phyloP scores from a whole-genome alignment of 2,113 vertebrate species.

The Lethenteron reissneri region DNA sequence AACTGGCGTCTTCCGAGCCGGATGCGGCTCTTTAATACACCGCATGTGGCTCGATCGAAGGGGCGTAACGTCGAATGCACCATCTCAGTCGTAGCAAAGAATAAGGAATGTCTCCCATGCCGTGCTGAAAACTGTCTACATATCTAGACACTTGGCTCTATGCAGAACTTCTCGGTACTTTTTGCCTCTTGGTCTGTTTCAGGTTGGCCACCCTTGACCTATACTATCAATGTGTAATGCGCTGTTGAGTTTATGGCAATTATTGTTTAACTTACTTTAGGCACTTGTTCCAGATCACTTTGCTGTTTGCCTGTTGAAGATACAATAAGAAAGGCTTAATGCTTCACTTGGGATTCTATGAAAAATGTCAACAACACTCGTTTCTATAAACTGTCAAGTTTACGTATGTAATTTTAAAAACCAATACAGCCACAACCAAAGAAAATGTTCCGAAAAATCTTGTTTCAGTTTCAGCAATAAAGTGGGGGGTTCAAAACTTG shows the following conservation, averaged over 20 bases:
- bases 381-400: not conserved
- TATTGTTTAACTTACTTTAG: constrained; percentile 44
- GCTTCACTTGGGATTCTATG: too few relatives aligned
- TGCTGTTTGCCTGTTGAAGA: too few relatives aligned
- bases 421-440: not conserved
- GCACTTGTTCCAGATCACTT: constrained; percentile 68
- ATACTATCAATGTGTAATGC: not conserved
- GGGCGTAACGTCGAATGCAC: too few relatives aligned
- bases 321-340: too few relatives aligned
- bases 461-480: too few relatives aligned
- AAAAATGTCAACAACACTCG: too few relatives aligned
- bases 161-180: not conserved
- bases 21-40: too few relatives aligned
- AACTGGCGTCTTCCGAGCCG: too few relatives aligned
- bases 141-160: constrained; percentile 1
- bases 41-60: too few relatives aligned
- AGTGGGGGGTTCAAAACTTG: too few relatives aligned
- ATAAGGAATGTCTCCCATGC: constrained; percentile 13
- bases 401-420: not conserved
- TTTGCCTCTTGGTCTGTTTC: not conserved
- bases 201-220: not conserved
- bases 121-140: constrained; percentile 7
- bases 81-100: constrained; percentile 7
- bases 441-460: not conserved
- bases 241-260: not conserved